Percentiles rank a stretch among this genome's conserved stretches.
phyloP scores from a whole-genome alignment of 2,888 invertebrate species.

The Caenorhabditis wallacei region DNA sequence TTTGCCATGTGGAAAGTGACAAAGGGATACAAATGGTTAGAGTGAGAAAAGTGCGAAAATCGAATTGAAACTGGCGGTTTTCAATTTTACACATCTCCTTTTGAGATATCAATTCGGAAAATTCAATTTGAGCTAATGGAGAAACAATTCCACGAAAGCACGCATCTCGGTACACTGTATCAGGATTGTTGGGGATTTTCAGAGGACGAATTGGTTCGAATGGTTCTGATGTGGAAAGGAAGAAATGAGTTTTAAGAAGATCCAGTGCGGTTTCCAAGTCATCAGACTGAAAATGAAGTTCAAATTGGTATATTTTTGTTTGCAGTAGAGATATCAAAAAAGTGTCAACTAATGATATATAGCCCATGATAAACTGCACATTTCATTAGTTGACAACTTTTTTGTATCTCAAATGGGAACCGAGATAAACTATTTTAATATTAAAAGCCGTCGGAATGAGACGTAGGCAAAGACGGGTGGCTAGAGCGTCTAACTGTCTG shows the following conservation, averaged over 20 bases:
- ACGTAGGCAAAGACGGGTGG: too few species aligned
- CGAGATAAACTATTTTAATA: too few species aligned
- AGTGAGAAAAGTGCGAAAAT: slow-evolving; percentile 50
- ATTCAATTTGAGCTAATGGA: slow-evolving; percentile 26
- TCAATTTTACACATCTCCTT: slow-evolving; percentile 47
- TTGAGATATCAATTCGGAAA: slow-evolving; percentile 54
- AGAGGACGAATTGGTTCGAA: background rate
- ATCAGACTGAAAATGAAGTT: slow-evolving; percentile 8
- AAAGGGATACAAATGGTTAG: slow-evolving; percentile 58
- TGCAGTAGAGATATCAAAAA: too few species aligned
- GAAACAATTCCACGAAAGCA: slow-evolving; percentile 63
- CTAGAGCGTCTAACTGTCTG: too few species aligned
- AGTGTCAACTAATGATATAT: too few species aligned
- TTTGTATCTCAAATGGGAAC: too few species aligned
- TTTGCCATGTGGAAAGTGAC: slow-evolving; percentile 51
- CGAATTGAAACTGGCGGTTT: slow-evolving; percentile 39
- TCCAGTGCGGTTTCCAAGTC: slow-evolving; percentile 38
- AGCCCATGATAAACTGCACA: too few species aligned
- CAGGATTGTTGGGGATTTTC: background rate
- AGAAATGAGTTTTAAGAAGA: slow-evolving; percentile 44
- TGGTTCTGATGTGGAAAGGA: slow-evolving; percentile 19
- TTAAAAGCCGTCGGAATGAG: too few species aligned
- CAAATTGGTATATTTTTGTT: background rate
- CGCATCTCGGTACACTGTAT: slow-evolving; percentile 52
- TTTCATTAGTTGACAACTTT: too few species aligned